Evolutionary conservation across 2,888 invertebrate genomes (phyloP), one percentile per base, ranked within the genome.

Genomic region (Zygaena filipendulae): DNA sequence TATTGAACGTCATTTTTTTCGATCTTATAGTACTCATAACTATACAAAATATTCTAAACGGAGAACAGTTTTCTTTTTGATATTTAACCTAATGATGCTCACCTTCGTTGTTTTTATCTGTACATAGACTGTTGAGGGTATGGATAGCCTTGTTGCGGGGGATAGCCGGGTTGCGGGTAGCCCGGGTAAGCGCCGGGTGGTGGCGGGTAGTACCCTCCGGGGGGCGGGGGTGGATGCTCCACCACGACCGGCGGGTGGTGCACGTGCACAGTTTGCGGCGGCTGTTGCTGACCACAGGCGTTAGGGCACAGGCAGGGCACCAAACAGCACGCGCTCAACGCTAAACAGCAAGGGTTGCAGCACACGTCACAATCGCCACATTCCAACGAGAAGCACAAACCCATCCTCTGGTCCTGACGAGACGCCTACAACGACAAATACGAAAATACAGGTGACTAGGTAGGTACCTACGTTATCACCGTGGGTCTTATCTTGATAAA

Each of bases 261-360:
- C n/a, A 74, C 58, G 0, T 64, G 60, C 29, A 62, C 69, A 0
- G 60, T 61, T 0, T 60, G 72, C 1, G 42, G 69, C 24, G 47
- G 55, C 8, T 64, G 59, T 20, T 74, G 71, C 33, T 66, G 70
- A 0, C 77, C 77, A 25, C 77, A 77, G 3, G 74, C 75, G 49
- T 77, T 75, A 2, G 75, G 74, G 30, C 77, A 79, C 30, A 70
- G 47, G 40, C 77, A 75, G 10, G 77, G 75, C 9, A 75, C 49
- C 38, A 75, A 49, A 39, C 77, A 79, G 43, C 75, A 75, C 1
- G 77, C 75, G 21, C 74, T 56, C 44, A 77, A 39, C 13, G 71
- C 68, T 56, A 79, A 30, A 33, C 72, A 77, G 48, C 77, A 79
- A 5, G 77, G 75, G 33, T 74, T 74, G 49, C 59, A 60, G 49